Evolutionary conservation across 2,113 vertebrate species (phyloP).

Genomic region (Hyla sarda): DNA sequence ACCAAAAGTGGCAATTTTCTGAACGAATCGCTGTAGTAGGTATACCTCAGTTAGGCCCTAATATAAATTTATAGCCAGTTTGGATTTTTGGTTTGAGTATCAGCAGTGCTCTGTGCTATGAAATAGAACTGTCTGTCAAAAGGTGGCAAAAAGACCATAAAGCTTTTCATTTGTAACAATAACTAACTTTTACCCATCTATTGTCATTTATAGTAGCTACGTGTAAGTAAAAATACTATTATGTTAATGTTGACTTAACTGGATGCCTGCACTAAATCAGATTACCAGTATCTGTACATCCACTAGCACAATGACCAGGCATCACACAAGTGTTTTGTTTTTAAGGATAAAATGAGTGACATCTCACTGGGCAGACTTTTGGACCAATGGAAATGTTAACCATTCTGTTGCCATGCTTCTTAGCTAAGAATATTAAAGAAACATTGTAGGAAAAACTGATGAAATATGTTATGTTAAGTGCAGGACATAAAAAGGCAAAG

Average conservation of each 20-base stretch:
- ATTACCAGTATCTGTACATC: neutral
- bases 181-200: neutral
- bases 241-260: neutral
- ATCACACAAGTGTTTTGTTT: too few relatives aligned
- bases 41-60: neutral
- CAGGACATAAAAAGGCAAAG: too few relatives aligned
- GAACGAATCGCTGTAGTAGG: neutral
- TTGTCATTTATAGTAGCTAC: neutral
- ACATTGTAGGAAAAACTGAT: too few relatives aligned
- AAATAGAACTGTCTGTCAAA: neutral
- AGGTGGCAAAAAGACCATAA: neutral
- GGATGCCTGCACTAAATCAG: neutral
- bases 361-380: neutral
- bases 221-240: neutral
- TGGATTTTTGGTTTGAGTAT: neutral
- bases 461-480: too few relatives aligned
- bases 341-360: too few relatives aligned
- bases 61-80: neutral
- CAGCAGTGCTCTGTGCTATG: constrained; percentile 4
- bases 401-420: too few relatives aligned
- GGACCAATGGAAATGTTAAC: neutral
- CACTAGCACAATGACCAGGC: neutral
- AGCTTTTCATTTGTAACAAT: neutral
- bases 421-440: too few relatives aligned
- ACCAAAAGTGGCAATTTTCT: neutral